Conservation (phyloP, 2,797 vertebrate species). For the Arctocebus calabarensis region DNA sequence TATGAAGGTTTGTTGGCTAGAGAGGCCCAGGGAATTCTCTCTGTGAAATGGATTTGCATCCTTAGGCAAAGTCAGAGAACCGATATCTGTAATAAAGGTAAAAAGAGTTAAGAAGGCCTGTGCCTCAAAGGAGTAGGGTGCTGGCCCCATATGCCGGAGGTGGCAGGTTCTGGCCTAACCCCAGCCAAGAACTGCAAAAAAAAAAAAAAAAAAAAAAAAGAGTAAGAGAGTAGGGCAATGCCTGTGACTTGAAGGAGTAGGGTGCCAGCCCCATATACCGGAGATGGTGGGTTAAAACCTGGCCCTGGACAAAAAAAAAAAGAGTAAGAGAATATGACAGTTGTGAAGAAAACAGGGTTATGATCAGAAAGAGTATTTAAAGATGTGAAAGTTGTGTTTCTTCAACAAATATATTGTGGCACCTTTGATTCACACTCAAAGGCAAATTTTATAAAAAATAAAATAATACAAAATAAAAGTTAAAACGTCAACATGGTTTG, state of each 20-base stretch:
- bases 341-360: background rate
- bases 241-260: no score
- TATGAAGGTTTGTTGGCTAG: background rate
- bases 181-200: no score
- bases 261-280: no score
- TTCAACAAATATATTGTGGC: background rate
- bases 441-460: background rate
- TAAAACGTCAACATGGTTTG: background rate
- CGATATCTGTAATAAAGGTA: background rate
- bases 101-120: background rate
- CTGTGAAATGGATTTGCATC: background rate
- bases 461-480: background rate
- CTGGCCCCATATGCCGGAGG: no score
- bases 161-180: no score
- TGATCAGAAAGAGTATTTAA: background rate
- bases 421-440: background rate
- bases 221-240: no score
- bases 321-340: background rate
- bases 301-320: no score
- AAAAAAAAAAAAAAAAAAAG: no score
- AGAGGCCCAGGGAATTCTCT: background rate
- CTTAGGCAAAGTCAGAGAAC: background rate
- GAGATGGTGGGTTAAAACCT: no score
- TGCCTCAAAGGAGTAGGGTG: no score
- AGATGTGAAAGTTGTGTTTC: background rate